Percentiles rank a stretch among this genome's conserved stretches.
phyloP scores from a whole-genome alignment of 92 coral and sea anemone species.

The Palythoa grandiflora region DNA sequence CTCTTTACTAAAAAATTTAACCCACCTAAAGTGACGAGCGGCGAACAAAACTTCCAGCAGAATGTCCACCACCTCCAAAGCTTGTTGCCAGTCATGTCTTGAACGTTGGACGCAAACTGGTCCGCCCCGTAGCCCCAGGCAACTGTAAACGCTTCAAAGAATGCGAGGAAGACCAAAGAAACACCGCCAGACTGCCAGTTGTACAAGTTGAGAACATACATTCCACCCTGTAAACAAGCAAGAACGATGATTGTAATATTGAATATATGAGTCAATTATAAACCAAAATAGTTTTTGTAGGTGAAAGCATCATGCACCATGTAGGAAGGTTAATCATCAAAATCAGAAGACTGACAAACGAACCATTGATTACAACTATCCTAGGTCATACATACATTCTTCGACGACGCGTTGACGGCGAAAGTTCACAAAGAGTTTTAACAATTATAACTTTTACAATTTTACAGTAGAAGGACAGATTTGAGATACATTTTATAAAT shows the following conservation, averaged over 20 bases:
- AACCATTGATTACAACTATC: too few relatives aligned
- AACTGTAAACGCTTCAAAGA: conserved; percentile 90
- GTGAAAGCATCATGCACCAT: too few relatives aligned
- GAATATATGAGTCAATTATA: too few relatives aligned
- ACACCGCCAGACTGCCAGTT: conserved; percentile 96
- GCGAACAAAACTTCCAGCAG: conserved; percentile 92
- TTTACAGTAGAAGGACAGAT: too few relatives aligned
- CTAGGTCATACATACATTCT: too few relatives aligned
- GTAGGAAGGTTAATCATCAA: too few relatives aligned
- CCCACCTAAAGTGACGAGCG: conserved; percentile 90
- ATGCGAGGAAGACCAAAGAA: conserved; percentile 91
- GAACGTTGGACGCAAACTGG: conserved; percentile 88
- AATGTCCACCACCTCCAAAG: conserved; percentile 96
- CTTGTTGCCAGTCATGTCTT: conserved; percentile 90
- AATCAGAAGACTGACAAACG: too few relatives aligned
- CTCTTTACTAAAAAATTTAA: not conserved
- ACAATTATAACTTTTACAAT: too few relatives aligned
- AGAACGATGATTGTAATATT: not conserved
- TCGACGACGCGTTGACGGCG: too few relatives aligned
- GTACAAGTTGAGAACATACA: conserved; percentile 88
- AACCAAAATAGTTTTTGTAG: too few relatives aligned
- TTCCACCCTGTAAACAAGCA: conserved; percentile 74
- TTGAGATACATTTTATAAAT: too few relatives aligned
- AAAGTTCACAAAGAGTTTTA: too few relatives aligned
- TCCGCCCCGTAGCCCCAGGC: conserved; percentile 97